phyloP scores from a whole-genome alignment of 1,140 invertebrate genomes.

The Oncopodura yosiiana region DNA sequence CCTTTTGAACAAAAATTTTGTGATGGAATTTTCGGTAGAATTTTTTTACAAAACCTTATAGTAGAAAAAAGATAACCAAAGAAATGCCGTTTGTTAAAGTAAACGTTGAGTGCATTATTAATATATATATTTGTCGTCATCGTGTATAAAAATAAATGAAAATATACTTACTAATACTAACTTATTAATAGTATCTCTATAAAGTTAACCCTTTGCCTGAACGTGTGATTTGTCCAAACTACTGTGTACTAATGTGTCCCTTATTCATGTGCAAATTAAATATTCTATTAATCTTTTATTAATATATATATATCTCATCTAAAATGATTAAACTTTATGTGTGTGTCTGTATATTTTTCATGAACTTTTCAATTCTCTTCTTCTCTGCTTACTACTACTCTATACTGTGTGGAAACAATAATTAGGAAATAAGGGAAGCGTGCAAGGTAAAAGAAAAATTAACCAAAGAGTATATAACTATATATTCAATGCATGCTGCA shows the following conservation, averaged over 20 bases:
- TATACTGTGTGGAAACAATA: not conserved
- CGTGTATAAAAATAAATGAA: too few relatives aligned
- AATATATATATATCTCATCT: not conserved
- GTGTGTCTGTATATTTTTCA: not conserved
- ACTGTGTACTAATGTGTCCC: not conserved
- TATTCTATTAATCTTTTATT: not conserved
- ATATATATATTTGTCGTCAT: too few relatives aligned
- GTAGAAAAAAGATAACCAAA: too few relatives aligned
- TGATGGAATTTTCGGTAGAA: too few relatives aligned
- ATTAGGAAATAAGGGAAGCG: slow-evolving; percentile 66
- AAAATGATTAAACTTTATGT: not conserved
- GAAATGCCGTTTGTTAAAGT: too few relatives aligned
- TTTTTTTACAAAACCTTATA: too few relatives aligned
- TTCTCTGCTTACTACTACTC: slow-evolving; percentile 1
- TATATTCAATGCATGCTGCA: not conserved
- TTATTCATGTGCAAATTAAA: slow-evolving; percentile 5
- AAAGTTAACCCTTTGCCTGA: not conserved
- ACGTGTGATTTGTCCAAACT: not conserved
- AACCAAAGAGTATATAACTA: too few relatives aligned
- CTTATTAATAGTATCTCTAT: not conserved
- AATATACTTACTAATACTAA: too few relatives aligned
- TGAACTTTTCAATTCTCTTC: slow-evolving; percentile 5
- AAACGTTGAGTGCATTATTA: too few relatives aligned
- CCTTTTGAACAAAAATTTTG: too few relatives aligned
- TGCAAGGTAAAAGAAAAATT: slow-evolving; percentile 55